A percentile compares a stretch with the other conserved stretches of the same genome.
phyloP scores from a whole-genome alignment of 2,113 vertebrate species.

The Ramphastos sulfuratus region DNA sequence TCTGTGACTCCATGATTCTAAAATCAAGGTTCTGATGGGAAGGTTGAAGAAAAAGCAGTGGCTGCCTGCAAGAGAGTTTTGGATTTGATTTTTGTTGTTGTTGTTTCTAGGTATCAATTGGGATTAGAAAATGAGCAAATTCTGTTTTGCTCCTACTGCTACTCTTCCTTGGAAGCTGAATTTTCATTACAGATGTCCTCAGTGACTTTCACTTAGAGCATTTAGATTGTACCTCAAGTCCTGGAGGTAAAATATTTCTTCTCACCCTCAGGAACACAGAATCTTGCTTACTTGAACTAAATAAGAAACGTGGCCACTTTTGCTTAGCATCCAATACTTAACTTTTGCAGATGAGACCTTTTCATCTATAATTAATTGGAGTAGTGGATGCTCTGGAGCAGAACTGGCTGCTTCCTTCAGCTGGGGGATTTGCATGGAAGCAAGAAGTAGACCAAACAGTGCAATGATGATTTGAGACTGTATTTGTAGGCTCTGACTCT shows the following conservation, averaged over 20 bases:
- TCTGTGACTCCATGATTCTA: too few species aligned
- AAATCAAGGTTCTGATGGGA: background rate
- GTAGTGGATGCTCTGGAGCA: background rate
- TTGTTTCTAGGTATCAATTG: background rate
- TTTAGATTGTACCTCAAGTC: conserved; percentile 6
- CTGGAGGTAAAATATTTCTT: background rate
- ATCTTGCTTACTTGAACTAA: conserved; percentile 14
- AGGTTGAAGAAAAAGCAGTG: background rate
- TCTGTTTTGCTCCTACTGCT: background rate
- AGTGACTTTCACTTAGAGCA: background rate
- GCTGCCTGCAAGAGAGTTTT: background rate
- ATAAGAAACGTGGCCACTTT: background rate
- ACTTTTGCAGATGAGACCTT: background rate
- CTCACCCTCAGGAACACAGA: background rate
- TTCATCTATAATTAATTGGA: conserved; percentile 25
- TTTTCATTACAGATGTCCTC: background rate
- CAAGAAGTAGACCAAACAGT: background rate
- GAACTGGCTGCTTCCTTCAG: background rate
- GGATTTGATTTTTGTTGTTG: background rate
- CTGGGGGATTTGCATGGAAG: background rate
- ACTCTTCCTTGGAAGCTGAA: background rate
- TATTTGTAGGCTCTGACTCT: background rate
- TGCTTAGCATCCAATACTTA: background rate
- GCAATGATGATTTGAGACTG: background rate
- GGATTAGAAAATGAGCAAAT: background rate